These are phyloP conservation scores for Muscicapa striata DNA, from an alignment of 2,797 vertebrate species.

Conservation along the genomic window DNA sequence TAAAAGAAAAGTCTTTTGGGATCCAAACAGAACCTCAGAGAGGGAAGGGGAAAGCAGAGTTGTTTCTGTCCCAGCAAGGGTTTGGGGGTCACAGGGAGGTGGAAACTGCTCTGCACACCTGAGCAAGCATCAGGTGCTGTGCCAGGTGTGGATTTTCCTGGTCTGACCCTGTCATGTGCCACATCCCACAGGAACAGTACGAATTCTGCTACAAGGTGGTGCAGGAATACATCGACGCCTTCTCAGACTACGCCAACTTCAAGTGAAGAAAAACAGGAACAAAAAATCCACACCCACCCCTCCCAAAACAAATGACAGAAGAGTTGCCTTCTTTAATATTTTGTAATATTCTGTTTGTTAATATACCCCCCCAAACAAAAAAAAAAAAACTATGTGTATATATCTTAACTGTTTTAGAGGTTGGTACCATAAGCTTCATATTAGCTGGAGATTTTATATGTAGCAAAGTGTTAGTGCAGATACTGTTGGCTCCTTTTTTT, in stretches of 20 bases:
- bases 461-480: conserved; percentile 87
- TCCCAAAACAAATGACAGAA: conserved; percentile 71
- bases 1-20: accelerated
- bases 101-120: neutral
- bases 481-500: conserved; percentile 76
- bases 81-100: neutral
- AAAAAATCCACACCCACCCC: neutral
- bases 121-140: accelerated
- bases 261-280: conserved; percentile 78
- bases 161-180: accelerated
- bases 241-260: conserved; percentile 99
- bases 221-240: conserved; percentile 98
- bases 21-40: neutral
- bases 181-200: conserved; percentile 89
- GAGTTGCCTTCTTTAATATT: conserved; percentile 97
- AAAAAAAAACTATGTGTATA: conserved; percentile 80
- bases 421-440: conserved; percentile 91
- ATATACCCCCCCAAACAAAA: conserved; percentile 78
- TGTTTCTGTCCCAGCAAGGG: neutral
- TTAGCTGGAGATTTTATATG: conserved; percentile 92
- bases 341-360: conserved; percentile 98
- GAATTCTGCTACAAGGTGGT: conserved; percentile 99
- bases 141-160: neutral
- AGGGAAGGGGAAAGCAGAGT: neutral
- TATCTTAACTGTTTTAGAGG: conserved; percentile 91